A percentile compares a stretch with the other conserved stretches of the same genome.
phyloP scores from a whole-genome alignment of 2,888 invertebrate genomes.

The Tenthredo amoena region DNA sequence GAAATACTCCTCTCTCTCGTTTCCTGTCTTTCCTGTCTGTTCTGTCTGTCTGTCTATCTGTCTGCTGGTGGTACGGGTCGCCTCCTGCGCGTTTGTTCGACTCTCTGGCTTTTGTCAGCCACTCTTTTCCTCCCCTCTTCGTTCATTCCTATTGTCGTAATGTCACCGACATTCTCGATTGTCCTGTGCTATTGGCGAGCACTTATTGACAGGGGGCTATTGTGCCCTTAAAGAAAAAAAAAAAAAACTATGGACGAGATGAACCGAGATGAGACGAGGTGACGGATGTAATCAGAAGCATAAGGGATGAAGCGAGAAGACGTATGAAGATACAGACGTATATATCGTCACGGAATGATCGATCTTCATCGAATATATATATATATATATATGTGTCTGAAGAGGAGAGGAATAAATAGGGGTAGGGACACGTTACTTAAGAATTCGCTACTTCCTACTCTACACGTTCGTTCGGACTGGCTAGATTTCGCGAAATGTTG shows the following conservation, averaged over 20 bases:
- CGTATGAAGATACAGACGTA: neutral
- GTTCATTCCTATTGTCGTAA: conserved; percentile 23
- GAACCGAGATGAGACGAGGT: neutral
- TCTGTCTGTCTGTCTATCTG: conserved; percentile 39
- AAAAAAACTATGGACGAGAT: neutral
- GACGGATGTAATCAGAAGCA: neutral
- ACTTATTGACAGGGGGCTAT: conserved; percentile 39
- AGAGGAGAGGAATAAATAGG: neutral
- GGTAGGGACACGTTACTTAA: neutral
- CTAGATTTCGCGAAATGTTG: conserved; percentile 8
- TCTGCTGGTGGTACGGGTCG: conserved; percentile 5
- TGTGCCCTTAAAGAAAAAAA: too few relatives aligned
- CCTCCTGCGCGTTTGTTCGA: conserved; percentile 47
- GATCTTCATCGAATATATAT: neutral
- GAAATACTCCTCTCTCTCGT: conserved; percentile 2
- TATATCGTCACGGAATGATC: neutral
- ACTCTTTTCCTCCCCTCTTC: conserved; percentile 45
- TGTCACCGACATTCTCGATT: conserved; percentile 39
- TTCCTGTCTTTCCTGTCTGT: conserved; percentile 46
- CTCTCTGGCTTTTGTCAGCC: conserved; percentile 51
- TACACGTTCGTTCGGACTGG: neutral
- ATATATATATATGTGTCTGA: too few relatives aligned
- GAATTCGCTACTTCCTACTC: neutral
- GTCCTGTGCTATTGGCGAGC: conserved; percentile 29
- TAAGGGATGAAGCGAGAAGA: too few relatives aligned